phyloP scores from a whole-genome alignment of 2,797 vertebrate species.

The Numenius phaeopus region DNA sequence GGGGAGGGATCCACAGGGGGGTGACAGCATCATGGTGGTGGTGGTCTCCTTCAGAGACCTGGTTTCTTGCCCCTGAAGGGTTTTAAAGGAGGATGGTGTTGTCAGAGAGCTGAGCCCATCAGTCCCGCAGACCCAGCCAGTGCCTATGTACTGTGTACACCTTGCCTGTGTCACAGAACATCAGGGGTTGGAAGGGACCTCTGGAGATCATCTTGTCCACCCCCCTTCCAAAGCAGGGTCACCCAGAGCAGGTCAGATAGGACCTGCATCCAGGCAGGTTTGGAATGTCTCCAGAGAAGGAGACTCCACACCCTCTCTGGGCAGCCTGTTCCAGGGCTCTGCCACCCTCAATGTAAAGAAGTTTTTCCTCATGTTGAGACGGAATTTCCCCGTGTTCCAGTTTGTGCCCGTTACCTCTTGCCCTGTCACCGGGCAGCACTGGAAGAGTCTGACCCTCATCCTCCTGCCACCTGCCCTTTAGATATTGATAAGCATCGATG shows the following conservation, averaged over 20 bases:
- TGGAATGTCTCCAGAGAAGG: background rate
- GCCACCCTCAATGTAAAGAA: background rate
- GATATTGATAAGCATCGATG: background rate
- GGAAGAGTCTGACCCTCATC: background rate
- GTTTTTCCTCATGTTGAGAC: background rate
- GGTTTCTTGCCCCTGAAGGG: rapidly evolving
- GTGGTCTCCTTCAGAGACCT: background rate
- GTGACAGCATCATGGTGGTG: rapidly evolving
- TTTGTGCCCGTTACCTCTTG: background rate
- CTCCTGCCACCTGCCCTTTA: background rate
- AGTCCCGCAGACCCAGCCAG: background rate
- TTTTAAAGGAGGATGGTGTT: background rate
- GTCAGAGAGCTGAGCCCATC: rapidly evolving
- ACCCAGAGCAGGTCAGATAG: background rate
- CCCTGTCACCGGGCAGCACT: background rate
- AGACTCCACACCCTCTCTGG: background rate
- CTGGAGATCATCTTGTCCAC: background rate
- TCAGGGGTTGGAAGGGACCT: background rate
- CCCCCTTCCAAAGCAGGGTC: background rate
- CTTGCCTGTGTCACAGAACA: rapidly evolving
- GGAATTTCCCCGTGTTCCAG: background rate
- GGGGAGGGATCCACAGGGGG: background rate
- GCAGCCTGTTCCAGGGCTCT: background rate
- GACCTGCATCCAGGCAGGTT: background rate
- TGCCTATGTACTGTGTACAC: rapidly evolving